These are phyloP conservation scores for Diaphora mendica DNA, from an alignment of 2,888 invertebrate genomes.

Conservation along the genomic window DNA sequence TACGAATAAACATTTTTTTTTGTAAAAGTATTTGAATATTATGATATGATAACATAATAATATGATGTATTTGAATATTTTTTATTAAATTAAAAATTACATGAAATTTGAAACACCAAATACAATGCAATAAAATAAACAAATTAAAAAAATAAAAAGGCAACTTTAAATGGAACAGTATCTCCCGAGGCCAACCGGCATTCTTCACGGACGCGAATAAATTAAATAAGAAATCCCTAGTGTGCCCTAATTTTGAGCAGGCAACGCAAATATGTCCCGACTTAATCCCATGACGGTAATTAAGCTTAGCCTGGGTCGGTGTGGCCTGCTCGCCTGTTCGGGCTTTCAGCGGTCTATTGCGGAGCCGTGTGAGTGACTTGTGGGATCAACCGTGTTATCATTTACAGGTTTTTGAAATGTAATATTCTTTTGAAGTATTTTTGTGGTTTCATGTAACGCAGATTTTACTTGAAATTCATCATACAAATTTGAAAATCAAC, in stretches of 20 bases:
- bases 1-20: too few species aligned
- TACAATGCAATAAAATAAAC: conserved; percentile 2
- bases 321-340: conserved; percentile 51
- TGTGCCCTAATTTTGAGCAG: conserved; percentile 60
- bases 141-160: conserved; percentile 15
- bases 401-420: conserved; percentile 45
- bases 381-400: conserved; percentile 41
- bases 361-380: conserved; percentile 42
- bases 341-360: conserved; percentile 52
- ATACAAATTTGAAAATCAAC: background rate
- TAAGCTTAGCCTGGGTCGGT: conserved; percentile 56
- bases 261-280: conserved; percentile 60
- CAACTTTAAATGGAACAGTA: conserved; percentile 28
- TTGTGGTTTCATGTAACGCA: background rate
- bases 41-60: too few species aligned
- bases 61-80: too few species aligned
- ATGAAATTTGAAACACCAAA: background rate
- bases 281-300: conserved; percentile 60
- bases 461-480: background rate
- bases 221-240: conserved; percentile 65
- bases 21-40: too few species aligned
- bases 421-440: conserved; percentile 5
- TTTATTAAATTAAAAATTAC: background rate
- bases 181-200: conserved; percentile 41
- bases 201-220: conserved; percentile 63